Base-by-base conservation (phyloP, 2,888 invertebrate species). In the Scaeva pyrastri region DNA sequence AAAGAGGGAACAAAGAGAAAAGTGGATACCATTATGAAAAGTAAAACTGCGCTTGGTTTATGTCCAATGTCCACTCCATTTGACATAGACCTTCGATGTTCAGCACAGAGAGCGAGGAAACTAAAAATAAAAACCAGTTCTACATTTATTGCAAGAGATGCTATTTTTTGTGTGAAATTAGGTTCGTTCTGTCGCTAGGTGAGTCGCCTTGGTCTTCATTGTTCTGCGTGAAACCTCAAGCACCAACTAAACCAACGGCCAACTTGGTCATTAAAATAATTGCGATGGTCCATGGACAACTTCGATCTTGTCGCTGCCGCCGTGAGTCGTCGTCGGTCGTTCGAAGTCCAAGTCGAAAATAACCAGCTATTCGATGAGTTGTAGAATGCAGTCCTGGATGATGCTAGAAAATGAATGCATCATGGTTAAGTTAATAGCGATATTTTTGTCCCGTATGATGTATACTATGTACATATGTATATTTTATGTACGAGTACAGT, bases 61-160 rank as follows among this genome's bases (percentile, higher is more conserved):
- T 64, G 70, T 75, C 31, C 50, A 68, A 26, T 78, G 60, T 68
- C 41, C 66, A 58, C 58, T 70, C 16, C 66, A 62, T 62, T 80
- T 82, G 82, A 82, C 82, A 82, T 48, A 86, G 77, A 86, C 82
- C 82, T 82, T 82, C 70, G 70, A 19, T 60, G 66, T 64, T 50
- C 39, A 60, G 60, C 21, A 21, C 26, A 21, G 50, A 70, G 60
- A 39, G 31, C 43, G 31, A 31, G 31, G n/a, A n/a, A n/a, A n/a
- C n/a, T n/a, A 43, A 72, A 76, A 64, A 23, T 43, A 1, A 16
- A 66, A 84, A 79, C 79, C 71, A 12, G 84, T 84, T 84, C 74
- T 14, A 26, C 31, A 48, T 43, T 39, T 21, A 60, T 41, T 50
- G 36, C 26, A 23, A 50, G 60, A 66, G 52, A 72, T 62, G 36